phyloP scores from a whole-genome alignment of 1,140 invertebrate genomes.

The Hetaerina americana region DNA sequence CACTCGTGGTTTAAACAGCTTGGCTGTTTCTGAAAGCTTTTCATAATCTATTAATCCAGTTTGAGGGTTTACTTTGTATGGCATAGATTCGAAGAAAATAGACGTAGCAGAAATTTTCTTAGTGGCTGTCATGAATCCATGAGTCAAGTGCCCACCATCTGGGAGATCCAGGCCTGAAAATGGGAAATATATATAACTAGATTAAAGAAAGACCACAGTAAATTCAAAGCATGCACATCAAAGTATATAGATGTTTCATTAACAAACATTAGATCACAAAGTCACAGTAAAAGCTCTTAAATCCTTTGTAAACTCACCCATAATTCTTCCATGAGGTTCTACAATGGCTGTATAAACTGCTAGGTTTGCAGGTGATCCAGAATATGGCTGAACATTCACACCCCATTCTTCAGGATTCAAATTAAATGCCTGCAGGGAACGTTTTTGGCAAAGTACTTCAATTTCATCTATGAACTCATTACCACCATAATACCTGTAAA shows the following conservation, averaged over 20 bases:
- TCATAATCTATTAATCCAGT: constrained; percentile 95
- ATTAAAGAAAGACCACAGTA: not conserved
- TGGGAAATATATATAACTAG: not conserved
- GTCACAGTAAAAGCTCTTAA: no score
- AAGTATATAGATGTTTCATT: no score
- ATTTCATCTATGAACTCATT: constrained; percentile 95
- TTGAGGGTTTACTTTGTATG: constrained; percentile 78
- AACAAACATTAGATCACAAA: no score
- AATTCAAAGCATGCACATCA: no score
- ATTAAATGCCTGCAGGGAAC: constrained; percentile 71
- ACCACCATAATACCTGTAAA: constrained; percentile 77
- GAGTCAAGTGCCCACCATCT: constrained; percentile 93
- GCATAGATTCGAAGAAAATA: constrained; percentile 97
- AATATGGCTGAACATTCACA: constrained; percentile 95
- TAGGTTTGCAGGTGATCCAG: constrained; percentile 94
- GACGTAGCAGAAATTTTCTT: constrained; percentile 96
- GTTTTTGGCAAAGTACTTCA: constrained; percentile 75
- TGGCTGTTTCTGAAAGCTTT: constrained; percentile 64
- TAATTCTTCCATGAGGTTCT: constrained; percentile 88
- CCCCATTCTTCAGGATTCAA: constrained; percentile 85
- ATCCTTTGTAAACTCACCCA: no score
- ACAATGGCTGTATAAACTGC: constrained; percentile 83
- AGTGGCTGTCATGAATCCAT: constrained; percentile 79
- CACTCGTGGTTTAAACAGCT: constrained; percentile 78
- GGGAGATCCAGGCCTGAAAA: constrained; percentile 64